These are phyloP conservation scores for Sinodicranocentrus sp. DNA, from an alignment of 2,888 invertebrate genomes.

Conservation along the genomic window DNA sequence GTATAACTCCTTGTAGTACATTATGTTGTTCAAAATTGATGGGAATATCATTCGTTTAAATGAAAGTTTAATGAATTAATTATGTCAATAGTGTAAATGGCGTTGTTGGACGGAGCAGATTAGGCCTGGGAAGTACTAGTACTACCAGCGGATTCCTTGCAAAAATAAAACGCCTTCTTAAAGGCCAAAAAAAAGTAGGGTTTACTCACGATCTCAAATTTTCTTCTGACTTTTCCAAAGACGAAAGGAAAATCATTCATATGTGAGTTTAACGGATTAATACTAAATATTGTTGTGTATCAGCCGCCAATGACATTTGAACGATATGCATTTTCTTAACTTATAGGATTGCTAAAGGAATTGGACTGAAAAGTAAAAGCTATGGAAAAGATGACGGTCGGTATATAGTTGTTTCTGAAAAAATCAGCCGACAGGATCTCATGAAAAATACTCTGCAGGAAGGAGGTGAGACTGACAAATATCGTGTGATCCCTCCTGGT, in stretches of 20 bases:
- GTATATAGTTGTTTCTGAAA: conserved; percentile 80
- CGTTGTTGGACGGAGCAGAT: conserved; percentile 75
- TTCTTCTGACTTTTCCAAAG: conserved; percentile 78
- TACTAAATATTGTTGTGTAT: neutral
- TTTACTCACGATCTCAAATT: conserved; percentile 79
- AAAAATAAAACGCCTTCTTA: conserved; percentile 77
- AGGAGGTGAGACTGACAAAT: conserved; percentile 81
- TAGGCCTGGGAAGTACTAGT: conserved; percentile 77
- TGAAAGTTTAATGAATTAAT: neutral
- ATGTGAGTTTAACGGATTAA: conserved; percentile 71
- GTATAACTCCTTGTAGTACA: conserved; percentile 76
- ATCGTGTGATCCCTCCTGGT: conserved; percentile 78
- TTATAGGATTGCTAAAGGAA: conserved; percentile 79
- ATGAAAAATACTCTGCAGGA: conserved; percentile 79
- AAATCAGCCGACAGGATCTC: conserved; percentile 79
- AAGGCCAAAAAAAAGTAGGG: conserved; percentile 77
- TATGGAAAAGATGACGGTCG: conserved; percentile 80
- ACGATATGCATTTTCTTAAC: neutral
- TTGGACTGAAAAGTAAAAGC: conserved; percentile 81
- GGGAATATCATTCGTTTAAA: neutral
- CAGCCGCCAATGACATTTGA: conserved; percentile 29
- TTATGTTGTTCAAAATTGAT: neutral
- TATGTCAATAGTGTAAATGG: conserved; percentile 56
- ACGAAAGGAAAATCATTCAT: conserved; percentile 79
- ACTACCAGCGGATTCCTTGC: conserved; percentile 4